phyloP scores from a whole-genome alignment of 2,113 vertebrate species.

The Melanotaenia duboulayi region DNA sequence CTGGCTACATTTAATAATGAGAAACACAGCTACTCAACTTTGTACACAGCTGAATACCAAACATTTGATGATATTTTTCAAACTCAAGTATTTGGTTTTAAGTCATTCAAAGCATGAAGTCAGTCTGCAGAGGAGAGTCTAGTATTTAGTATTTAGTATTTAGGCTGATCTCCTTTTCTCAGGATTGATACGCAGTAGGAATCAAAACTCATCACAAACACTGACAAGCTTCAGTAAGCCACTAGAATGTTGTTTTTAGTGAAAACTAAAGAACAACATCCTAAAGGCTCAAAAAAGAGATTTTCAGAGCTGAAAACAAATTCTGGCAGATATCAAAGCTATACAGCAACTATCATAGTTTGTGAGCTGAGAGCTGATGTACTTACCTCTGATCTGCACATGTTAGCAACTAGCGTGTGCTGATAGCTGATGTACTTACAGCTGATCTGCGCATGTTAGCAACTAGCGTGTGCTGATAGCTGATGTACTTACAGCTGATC shows the following conservation, averaged over 20 bases:
- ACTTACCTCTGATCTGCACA: neutral
- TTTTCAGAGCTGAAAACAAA: neutral
- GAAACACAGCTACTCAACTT: too few relatives aligned
- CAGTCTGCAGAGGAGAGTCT: neutral
- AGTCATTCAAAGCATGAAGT: neutral
- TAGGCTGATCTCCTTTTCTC: neutral
- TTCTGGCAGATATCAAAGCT: neutral
- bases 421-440: neutral
- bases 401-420: too few relatives aligned
- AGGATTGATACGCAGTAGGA: slow-evolving; percentile 25
- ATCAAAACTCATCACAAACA: neutral
- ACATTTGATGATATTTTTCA: too few relatives aligned
- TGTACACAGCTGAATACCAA: neutral
- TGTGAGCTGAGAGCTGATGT: neutral
- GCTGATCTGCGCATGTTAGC: neutral
- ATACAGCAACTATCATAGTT: neutral
- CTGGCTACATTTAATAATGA: too few relatives aligned
- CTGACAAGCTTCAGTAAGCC: neutral
- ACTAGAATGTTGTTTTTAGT: neutral
- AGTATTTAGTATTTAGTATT: neutral
- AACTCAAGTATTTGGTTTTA: neutral
- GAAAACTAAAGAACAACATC: too few relatives aligned
- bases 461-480: too few relatives aligned
- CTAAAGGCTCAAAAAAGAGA: neutral
- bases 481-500: neutral